Evolutionary conservation across 2,113 vertebrate species (phyloP), one percentile per base, ranked within the genome.

Genomic region (Aegotheles bennettii): DNA sequence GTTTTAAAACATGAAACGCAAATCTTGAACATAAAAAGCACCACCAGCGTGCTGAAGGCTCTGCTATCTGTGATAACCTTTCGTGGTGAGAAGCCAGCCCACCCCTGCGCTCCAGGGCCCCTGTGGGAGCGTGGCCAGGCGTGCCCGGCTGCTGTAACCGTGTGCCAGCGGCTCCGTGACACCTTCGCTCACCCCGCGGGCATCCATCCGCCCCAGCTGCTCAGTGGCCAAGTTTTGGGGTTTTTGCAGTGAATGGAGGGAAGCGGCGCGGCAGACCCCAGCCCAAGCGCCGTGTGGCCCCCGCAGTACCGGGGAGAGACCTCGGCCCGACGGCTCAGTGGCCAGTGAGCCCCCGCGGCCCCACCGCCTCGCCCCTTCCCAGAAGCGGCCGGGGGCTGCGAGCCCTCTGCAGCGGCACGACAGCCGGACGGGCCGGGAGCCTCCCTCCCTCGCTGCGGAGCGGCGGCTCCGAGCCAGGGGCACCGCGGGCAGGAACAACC

Each of bases 71-170:
- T 23, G 68, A 3, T 16, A 76, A 64, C 16, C 11, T 65, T 53
- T n/a, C 38, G 31, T 0, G 4, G 47, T 7, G 29, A 84, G 71
- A 38, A 84, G 35, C 8, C 25, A 16, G 7, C 35, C 47, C 38
- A 1, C 13, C n/a, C 38, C 69, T 13, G 13, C 0, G 5, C 64
- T 53, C 69, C 21, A 16, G 2, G 0, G 1, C 8, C 28, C 11
- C 60, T 9, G 0, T 11, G 16, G 10, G 6, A 74, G 53, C 19
- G 0, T 0, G n/a, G 40, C 2, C 68, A 28, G 51, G 16, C 3
- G 7, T 6, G 8, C 51, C 6, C 56, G 57, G 54, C 35, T 1
- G 43, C 45, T 3, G 3, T 0, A 38, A 47, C 61, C 68, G 21
- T 0, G 18, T 2, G 8, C 21, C 61, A 68, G 57, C 54, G 12